Evolutionary conservation across 2,797 vertebrate genomes (phyloP).

Genomic region (Leucoraja ocellata): DNA sequence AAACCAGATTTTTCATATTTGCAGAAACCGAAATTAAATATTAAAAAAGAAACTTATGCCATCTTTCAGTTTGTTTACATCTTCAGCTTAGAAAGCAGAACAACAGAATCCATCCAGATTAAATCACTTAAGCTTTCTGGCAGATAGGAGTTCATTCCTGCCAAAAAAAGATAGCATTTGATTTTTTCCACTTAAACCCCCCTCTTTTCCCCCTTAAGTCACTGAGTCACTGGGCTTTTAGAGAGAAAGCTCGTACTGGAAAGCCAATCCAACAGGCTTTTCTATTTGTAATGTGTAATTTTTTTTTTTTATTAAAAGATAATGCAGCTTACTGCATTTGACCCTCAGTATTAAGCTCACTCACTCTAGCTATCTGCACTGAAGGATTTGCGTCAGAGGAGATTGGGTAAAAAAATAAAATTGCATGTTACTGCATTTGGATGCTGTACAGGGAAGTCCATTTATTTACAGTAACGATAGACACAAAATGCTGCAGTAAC

Average conservation of each 20-base stretch:
- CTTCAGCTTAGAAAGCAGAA: neutral
- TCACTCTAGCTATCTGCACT: constrained; percentile 32
- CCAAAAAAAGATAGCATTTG: neutral
- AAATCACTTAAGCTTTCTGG: neutral
- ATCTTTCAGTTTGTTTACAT: neutral
- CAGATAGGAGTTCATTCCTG: neutral
- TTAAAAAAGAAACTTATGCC: neutral
- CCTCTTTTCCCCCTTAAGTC: neutral
- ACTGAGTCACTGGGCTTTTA: neutral
- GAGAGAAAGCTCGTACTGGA: neutral
- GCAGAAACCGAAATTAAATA: neutral
- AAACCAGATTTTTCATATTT: no score
- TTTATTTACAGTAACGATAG: no score
- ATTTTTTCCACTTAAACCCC: neutral
- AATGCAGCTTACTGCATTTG: constrained; percentile 30
- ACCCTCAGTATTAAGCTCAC: constrained; percentile 27
- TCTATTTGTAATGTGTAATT: neutral
- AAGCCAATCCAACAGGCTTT: constrained; percentile 7
- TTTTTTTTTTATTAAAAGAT: constrained; percentile 28
- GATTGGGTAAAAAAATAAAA: constrained; percentile 17
- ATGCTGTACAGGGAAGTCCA: neutral
- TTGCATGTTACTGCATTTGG: neutral
- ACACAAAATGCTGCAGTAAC: no score
- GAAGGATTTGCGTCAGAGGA: constrained; percentile 32
- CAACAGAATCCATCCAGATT: neutral